Percentiles rank a stretch among this genome's conserved stretches.
phyloP scores from a whole-genome alignment of 2,113 vertebrate species.

The Sialia sialis region DNA sequence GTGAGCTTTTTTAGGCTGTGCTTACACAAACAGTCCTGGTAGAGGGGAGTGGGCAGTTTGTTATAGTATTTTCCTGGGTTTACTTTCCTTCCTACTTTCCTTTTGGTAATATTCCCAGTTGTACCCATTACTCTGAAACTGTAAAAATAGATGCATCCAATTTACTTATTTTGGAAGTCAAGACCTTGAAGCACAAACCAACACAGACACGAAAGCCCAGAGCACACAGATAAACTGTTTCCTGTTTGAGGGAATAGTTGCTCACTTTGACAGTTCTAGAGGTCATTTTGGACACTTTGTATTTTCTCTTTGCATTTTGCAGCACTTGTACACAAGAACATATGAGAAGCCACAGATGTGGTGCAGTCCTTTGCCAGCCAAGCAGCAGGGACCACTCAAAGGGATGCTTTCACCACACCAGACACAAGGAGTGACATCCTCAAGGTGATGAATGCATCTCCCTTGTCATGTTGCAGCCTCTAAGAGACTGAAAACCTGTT shows the following conservation, averaged over 20 bases:
- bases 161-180: not conserved
- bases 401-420: not conserved
- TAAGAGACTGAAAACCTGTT: not conserved
- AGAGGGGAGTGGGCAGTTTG: not conserved
- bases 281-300: not conserved
- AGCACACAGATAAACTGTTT: not conserved
- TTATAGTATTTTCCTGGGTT: not conserved
- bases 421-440: not conserved
- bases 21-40: not conserved
- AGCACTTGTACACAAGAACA: not conserved
- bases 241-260: not conserved
- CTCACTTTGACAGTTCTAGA: not conserved
- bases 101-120: not conserved
- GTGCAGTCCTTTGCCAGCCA: not conserved
- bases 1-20: not conserved
- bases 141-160: not conserved
- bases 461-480: not conserved
- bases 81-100: not conserved
- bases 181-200: not conserved
- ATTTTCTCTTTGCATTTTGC: not conserved
- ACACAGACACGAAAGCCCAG: accelerated
- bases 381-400: not conserved
- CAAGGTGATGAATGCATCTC: accelerated
- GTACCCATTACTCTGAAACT: not conserved
- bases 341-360: not conserved